Conservation (phyloP, 2,797 vertebrate genomes). For the Diplodus sargus region DNA sequence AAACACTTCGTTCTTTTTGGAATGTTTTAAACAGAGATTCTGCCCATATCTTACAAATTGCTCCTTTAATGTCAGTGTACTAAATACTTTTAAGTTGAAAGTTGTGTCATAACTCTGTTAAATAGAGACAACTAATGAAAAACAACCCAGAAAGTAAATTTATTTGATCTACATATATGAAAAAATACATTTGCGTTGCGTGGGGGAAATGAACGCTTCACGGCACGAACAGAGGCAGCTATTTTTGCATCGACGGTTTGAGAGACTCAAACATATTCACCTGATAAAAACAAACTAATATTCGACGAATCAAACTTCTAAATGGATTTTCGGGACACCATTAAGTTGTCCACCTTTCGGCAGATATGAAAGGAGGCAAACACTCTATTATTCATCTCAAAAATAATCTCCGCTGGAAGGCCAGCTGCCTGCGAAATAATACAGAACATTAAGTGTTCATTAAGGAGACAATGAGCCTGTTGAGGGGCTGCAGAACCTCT, state of each 20-base stretch:
- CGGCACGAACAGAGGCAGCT: neutral
- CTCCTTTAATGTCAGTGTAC: too few species aligned
- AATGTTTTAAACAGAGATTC: too few species aligned
- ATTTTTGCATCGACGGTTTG: neutral
- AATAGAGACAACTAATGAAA: too few species aligned
- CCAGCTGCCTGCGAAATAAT: neutral
- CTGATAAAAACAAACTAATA: neutral
- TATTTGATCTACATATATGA: too few species aligned
- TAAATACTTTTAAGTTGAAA: too few species aligned
- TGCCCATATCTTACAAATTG: too few species aligned
- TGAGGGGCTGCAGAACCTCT: neutral
- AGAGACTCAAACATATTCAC: neutral
- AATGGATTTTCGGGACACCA: neutral
- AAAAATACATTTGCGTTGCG: too few species aligned
- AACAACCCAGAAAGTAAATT: too few species aligned
- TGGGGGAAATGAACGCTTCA: slow-evolving; percentile 2
- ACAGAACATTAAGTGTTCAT: neutral
- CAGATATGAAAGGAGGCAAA: neutral
- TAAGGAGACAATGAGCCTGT: neutral
- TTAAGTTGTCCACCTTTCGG: neutral
- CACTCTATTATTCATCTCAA: neutral
- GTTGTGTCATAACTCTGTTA: too few species aligned
- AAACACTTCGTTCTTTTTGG: too few species aligned
- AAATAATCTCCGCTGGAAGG: neutral
- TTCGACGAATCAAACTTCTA: neutral